phyloP scores from a whole-genome alignment of 2,113 vertebrate species.

The Hirundichthys speculiger region DNA sequence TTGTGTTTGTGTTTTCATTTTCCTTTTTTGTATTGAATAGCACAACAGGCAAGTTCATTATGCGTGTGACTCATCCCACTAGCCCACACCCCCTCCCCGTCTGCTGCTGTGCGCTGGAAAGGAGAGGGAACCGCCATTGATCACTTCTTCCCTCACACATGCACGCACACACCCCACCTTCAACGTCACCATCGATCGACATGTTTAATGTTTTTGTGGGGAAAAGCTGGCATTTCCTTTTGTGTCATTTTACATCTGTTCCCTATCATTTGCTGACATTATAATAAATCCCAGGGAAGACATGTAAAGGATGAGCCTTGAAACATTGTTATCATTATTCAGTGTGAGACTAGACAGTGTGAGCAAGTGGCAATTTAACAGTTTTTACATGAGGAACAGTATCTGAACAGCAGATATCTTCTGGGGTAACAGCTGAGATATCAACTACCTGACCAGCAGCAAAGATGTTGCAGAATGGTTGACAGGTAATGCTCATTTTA shows the following conservation, averaged over 20 bases:
- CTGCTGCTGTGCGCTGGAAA: conserved; percentile 80
- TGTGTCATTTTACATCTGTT: conserved; percentile 62
- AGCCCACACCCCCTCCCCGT: conserved; percentile 82
- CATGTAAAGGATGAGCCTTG: conserved; percentile 1
- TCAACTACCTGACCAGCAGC: not conserved
- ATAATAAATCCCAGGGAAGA: conserved; percentile 32
- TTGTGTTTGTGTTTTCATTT: conserved; percentile 71
- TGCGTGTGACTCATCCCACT: conserved; percentile 83
- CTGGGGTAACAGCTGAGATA: conserved; percentile 20
- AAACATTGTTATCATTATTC: no score
- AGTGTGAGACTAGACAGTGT: not conserved
- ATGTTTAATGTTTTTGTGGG: conserved; percentile 77
- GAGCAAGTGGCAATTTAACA: no score
- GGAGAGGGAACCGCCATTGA: conserved; percentile 83
- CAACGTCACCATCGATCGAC: conserved; percentile 78
- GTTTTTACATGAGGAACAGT: no score
- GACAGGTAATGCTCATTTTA: conserved; percentile 20
- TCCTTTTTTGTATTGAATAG: conserved; percentile 79
- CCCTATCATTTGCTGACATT: conserved; percentile 42
- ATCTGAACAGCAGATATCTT: no score
- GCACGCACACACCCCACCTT: conserved; percentile 80
- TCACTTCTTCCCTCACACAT: conserved; percentile 81
- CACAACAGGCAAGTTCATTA: conserved; percentile 83
- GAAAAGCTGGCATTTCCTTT: conserved; percentile 70
- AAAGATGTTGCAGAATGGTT: conserved; percentile 29